These are phyloP conservation scores for Picus viridis DNA, from an alignment of 2,797 vertebrate species.

Conservation along the genomic window DNA sequence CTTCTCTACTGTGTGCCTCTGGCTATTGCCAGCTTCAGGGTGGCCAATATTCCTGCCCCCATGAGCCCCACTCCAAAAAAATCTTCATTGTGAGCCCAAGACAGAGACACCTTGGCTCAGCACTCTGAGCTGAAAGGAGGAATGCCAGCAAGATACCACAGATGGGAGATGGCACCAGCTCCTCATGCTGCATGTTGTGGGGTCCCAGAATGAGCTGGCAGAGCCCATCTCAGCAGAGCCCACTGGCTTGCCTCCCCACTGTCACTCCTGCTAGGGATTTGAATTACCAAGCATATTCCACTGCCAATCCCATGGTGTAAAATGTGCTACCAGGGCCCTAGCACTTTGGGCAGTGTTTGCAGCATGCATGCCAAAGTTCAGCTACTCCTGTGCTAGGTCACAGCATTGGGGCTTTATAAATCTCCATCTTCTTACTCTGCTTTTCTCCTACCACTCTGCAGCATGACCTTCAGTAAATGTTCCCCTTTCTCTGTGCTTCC, in stretches of 20 bases:
- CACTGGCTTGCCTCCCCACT: not conserved
- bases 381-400: not conserved
- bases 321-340: not conserved
- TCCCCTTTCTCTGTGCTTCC: not conserved
- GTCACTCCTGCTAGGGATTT: not conserved
- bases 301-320: not conserved
- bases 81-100: not conserved
- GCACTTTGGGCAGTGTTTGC: rapidly evolving
- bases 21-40: not conserved
- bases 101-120: not conserved
- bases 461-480: not conserved
- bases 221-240: not conserved
- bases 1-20: not conserved
- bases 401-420: not conserved
- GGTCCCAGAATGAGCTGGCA: not conserved
- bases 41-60: not conserved
- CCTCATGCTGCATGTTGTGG: rapidly evolving
- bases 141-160: slow-evolving; percentile 7
- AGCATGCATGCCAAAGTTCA: rapidly evolving
- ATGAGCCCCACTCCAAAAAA: not conserved
- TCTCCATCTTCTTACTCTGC: not conserved
- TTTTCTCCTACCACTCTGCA: not conserved
- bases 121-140: not conserved
- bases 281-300: not conserved
- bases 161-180: slow-evolving; percentile 42